Evolutionary conservation across 2,797 vertebrate genomes (phyloP).

Genomic region (Mareca strepera): DNA sequence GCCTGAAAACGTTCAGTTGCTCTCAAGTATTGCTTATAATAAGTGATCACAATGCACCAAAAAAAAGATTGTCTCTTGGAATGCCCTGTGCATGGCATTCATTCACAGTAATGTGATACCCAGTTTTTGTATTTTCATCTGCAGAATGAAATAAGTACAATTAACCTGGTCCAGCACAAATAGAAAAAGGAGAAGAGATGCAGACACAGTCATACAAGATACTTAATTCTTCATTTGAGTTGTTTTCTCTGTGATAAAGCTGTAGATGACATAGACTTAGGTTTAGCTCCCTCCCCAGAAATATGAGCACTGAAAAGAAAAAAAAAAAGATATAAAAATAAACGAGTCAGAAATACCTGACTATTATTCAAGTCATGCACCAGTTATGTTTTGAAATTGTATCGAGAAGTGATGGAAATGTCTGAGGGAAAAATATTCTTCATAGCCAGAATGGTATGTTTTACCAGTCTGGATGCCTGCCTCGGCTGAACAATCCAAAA

Average conservation of each 20-base stretch:
- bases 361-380: not conserved
- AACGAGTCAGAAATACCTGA: not conserved
- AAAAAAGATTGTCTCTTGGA: not conserved
- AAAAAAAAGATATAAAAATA: not conserved
- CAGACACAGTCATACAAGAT: not conserved
- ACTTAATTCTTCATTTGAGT: not conserved
- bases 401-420: constrained; percentile 7
- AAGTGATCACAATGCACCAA: not conserved
- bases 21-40: not conserved
- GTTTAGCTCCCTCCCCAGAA: not conserved
- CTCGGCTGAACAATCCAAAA: not conserved
- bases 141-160: not conserved
- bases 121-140: not conserved
- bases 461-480: constrained; percentile 31
- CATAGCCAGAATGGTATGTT: not conserved
- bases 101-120: not conserved
- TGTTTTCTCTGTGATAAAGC: not conserved
- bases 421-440: constrained; percentile 33
- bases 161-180: not conserved
- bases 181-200: not conserved
- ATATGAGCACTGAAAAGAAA: not conserved
- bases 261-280: not conserved
- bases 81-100: not conserved
- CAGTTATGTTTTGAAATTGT: constrained; percentile 34
- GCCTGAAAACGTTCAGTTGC: not conserved